Evolutionary conservation across 2,888 invertebrate genomes (phyloP), one percentile per base, ranked within the genome.

Genomic region (Hoplodrina ambigua): DNA sequence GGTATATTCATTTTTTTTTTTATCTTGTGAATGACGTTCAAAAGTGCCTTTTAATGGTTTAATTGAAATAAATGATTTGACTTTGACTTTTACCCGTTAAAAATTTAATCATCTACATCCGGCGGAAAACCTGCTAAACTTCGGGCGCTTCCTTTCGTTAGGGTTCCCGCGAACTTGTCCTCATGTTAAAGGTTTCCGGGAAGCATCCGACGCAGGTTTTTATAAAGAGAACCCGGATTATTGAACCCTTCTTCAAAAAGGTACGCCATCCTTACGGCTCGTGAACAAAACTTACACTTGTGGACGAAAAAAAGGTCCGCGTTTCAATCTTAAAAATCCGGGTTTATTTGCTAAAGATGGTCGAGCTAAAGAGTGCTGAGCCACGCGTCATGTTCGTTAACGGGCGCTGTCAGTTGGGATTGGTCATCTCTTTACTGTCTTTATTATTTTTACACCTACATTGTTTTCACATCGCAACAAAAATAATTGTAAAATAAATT

Each of bases 211-310:
- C 59, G 50, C 58, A 44, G 66, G 66, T 66, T 73, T 65, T 50
- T 59, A 65, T 50, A 73, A 73, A 72, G 66, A 44, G 65, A 65
- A 66, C 72, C 41, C 49, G 55, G 66, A 55, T 59, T 72, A 55
- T 65, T 19, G 44, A 58, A 55, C 66, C 72, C 50, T 73, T 66
- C 58, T 66, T 66, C 44, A 25, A 72, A 72, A 72, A 73, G 72
- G 59, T 66, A 55, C 49, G 54, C 33, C 33, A 66, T 66, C 73
- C 55, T 72, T 66, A 65, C 20, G 6, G 19, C 19, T 50, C 30
- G 17, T 20, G 65, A 44, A 17, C 8, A 55, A 50, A 6, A n/a
- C 49, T 50, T 44, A 1, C 54, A 56, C 33, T 59, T 73, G 41
- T 50, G 49, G 4, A 59, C 44, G 33, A 46, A 17, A 37, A 50